Evolutionary conservation across 2,888 invertebrate species (phyloP).

Genomic region (Erebia palarica): DNA sequence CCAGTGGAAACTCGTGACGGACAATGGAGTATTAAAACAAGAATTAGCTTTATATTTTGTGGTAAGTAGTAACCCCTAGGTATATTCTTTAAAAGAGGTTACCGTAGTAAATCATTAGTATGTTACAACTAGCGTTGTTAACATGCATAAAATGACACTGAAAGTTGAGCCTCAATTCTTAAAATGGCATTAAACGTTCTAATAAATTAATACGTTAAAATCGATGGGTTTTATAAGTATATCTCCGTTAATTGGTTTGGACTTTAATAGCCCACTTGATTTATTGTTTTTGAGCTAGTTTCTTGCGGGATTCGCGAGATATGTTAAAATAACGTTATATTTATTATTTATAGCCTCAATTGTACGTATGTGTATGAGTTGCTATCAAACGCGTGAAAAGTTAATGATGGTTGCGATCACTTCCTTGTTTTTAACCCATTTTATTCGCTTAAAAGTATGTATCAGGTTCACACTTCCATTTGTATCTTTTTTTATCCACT

Average conservation of each 20-base stretch:
- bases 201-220: constrained; percentile 45
- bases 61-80: background rate
- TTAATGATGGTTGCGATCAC: background rate
- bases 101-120: background rate
- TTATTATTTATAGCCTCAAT: constrained; percentile 36
- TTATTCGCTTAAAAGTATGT: background rate
- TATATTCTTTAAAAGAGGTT: background rate
- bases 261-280: constrained; percentile 47
- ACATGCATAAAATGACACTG: constrained; percentile 21
- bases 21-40: too few relatives aligned
- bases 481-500: background rate
- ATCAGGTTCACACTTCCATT: background rate
- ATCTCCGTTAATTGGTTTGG: constrained; percentile 51
- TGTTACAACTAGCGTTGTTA: constrained; percentile 2
- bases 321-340: constrained; percentile 39
- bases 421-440: constrained; percentile 1
- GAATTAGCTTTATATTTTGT: background rate
- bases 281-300: constrained; percentile 42
- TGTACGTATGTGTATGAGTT: background rate
- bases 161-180: constrained; percentile 23
- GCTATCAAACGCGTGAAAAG: constrained; percentile 4
- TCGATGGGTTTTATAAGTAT: constrained; percentile 47
- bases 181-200: constrained; percentile 29
- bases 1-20: too few relatives aligned
- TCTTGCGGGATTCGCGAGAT: constrained; percentile 33